A percentile compares a stretch with the other conserved stretches of the same genome.
Evolutionary conservation across 2,113 vertebrate genomes (phyloP).

Genomic region (Ophiodon elongatus): DNA sequence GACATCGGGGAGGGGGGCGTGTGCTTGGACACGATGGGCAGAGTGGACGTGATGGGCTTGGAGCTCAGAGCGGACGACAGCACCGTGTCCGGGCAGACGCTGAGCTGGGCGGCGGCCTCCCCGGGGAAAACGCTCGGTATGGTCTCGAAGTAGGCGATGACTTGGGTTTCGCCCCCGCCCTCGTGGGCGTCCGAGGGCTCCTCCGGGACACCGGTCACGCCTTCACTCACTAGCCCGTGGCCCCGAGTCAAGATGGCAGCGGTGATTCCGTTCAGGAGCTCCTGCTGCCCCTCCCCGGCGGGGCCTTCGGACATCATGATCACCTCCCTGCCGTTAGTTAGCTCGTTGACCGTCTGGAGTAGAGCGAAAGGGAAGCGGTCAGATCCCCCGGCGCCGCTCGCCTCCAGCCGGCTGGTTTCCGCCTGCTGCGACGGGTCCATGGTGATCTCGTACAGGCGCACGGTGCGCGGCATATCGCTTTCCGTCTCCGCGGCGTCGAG

Average conservation of each 20-base stretch:
- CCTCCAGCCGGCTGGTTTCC: constrained; percentile 42
- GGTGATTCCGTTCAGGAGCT: constrained; percentile 48
- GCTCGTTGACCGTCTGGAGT: constrained; percentile 54
- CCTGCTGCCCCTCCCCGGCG: constrained; percentile 37
- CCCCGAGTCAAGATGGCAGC: constrained; percentile 48
- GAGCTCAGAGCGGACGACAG: constrained; percentile 79
- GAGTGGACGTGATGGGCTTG: constrained; percentile 81
- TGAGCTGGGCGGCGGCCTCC: neutral
- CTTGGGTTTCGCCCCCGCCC: constrained; percentile 50
- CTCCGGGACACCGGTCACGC: constrained; percentile 43
- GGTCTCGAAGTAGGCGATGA: constrained; percentile 83
- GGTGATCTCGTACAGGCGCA: constrained; percentile 65
- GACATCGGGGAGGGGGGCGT: constrained; percentile 3
- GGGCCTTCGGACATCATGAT: constrained; percentile 63
- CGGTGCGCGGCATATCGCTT: neutral
- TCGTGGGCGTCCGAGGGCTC: constrained; percentile 26
- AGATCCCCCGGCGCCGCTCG: neutral
- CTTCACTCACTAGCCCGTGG: constrained; percentile 52
- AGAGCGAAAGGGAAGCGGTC: constrained; percentile 61
- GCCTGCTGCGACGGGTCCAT: constrained; percentile 20
- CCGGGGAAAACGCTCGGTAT: constrained; percentile 70
- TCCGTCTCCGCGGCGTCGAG: constrained; percentile 13
- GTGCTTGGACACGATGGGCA: constrained; percentile 84
- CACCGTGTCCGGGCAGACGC: constrained; percentile 74
- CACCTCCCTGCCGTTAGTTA: constrained; percentile 39